Conservation (phyloP, 2,113 vertebrate species). For the Pollimyrus isidori region DNA sequence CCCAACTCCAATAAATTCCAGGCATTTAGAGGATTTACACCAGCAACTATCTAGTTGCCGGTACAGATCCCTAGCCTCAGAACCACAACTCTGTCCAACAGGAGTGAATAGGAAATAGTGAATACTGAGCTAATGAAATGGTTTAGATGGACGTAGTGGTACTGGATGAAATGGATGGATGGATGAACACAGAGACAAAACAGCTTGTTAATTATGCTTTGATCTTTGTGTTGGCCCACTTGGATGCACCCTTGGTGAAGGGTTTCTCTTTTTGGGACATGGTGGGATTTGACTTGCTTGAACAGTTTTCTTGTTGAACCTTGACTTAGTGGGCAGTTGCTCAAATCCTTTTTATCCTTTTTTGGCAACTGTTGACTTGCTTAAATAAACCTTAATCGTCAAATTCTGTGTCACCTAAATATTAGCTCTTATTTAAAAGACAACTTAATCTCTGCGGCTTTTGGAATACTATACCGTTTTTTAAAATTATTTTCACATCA, state of each 20-base stretch:
- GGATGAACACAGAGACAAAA: neutral
- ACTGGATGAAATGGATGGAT: neutral
- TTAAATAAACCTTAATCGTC: neutral
- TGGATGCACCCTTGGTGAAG: neutral
- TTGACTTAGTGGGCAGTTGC: neutral
- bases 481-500: neutral
- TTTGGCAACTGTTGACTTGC: neutral
- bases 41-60: no score
- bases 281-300: neutral
- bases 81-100: neutral
- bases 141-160: neutral
- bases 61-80: no score
- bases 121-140: neutral
- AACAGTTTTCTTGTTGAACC: neutral
- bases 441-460: neutral
- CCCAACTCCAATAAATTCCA: no score
- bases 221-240: neutral
- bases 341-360: neutral
- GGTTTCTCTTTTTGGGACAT: neutral
- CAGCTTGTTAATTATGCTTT: neutral
- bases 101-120: neutral
- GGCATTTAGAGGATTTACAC: no score
- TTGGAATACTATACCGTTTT: neutral
- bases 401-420: neutral
- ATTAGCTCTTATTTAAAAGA: neutral